Evolutionary conservation across 2,113 vertebrate genomes (phyloP).

Genomic region (Canis aureus): DNA sequence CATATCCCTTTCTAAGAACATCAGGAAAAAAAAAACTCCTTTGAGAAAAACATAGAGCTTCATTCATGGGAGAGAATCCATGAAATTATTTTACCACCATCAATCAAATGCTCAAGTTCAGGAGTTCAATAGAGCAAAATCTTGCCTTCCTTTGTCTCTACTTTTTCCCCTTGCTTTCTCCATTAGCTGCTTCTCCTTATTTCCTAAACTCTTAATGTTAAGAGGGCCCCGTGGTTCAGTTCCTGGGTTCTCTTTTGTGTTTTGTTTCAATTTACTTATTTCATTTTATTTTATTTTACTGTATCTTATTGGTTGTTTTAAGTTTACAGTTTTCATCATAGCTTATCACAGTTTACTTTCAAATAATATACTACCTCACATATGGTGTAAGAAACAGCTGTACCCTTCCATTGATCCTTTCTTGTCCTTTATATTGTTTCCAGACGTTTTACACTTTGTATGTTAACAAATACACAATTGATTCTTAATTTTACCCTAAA

Average conservation of each 20-base stretch:
- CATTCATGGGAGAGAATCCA: not conserved
- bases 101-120: not conserved
- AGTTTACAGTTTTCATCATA: not conserved
- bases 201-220: not conserved
- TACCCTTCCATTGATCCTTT: not conserved
- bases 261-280: not conserved
- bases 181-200: too few species aligned
- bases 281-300: not conserved
- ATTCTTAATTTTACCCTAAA: not conserved
- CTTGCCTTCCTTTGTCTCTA: not conserved
- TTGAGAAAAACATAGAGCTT: too few species aligned
- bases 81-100: not conserved
- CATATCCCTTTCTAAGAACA: not conserved
- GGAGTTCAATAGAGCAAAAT: not conserved
- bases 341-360: not conserved
- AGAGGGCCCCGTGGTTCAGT: too few species aligned
- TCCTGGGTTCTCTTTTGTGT: not conserved
- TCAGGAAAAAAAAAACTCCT: not conserved
- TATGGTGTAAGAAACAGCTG: not conserved
- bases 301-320: not conserved
- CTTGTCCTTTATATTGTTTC: not conserved
- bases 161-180: not conserved
- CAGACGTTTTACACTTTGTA: not conserved
- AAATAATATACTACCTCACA: not conserved
- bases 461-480: not conserved